phyloP scores from a whole-genome alignment of 2,888 invertebrate species.

The Lasiommata megera region DNA sequence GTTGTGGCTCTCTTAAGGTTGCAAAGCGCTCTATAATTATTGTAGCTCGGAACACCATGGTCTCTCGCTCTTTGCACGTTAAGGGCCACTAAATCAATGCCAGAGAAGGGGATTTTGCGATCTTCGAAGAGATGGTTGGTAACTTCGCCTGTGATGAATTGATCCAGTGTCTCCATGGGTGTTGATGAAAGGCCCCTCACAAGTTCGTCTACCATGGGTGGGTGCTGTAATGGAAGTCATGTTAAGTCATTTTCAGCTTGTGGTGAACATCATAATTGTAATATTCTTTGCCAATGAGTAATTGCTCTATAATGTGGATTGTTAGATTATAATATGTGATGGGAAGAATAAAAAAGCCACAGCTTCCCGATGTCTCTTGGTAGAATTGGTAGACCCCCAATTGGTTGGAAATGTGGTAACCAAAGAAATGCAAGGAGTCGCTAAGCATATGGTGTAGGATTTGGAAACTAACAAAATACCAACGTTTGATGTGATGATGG shows the following conservation, averaged over 20 bases:
- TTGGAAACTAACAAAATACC: too few relatives aligned
- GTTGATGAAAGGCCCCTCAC: conserved; percentile 92
- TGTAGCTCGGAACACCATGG: conserved; percentile 94
- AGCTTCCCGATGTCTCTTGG: too few relatives aligned
- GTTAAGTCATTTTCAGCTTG: neutral
- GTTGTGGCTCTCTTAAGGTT: conserved; percentile 91
- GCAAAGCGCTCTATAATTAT: conserved; percentile 94
- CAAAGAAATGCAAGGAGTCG: too few relatives aligned
- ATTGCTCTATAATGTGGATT: too few relatives aligned
- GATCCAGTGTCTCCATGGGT: conserved; percentile 96
- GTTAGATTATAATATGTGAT: too few relatives aligned
- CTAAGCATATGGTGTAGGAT: too few relatives aligned
- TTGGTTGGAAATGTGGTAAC: too few relatives aligned
- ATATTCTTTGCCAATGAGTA: too few relatives aligned
- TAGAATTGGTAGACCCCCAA: too few relatives aligned
- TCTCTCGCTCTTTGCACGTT: conserved; percentile 94
- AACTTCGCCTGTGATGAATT: conserved; percentile 96
- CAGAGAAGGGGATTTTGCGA: conserved; percentile 93
- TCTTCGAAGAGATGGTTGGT: conserved; percentile 97
- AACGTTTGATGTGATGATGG: too few relatives aligned
- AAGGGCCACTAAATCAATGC: conserved; percentile 94
- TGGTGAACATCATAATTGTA: too few relatives aligned
- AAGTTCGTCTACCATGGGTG: conserved; percentile 91
- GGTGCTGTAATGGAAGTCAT: conserved; percentile 61
- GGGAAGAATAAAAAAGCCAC: too few relatives aligned